phyloP scores from a whole-genome alignment of 2,888 invertebrate genomes.

The Campoletis raptor region DNA sequence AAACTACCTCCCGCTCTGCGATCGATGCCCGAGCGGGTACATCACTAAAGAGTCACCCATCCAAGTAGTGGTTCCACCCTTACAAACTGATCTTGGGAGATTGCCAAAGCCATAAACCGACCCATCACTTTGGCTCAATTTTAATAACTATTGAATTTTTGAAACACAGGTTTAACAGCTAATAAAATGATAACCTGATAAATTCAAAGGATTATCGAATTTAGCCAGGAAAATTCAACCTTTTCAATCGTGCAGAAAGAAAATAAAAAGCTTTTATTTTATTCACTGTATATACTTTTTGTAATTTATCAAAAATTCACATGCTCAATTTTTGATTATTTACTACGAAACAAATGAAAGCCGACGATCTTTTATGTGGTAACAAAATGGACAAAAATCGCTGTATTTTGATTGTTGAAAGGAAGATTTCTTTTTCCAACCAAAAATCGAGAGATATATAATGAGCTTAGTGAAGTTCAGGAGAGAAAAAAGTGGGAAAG shows the following conservation, averaged over 20 bases:
- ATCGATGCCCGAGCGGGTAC: not conserved
- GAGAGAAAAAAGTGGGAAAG: conserved; percentile 20
- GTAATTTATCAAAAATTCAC: not conserved
- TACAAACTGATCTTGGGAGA: not conserved
- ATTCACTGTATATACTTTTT: not conserved
- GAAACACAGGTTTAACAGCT: too few species aligned
- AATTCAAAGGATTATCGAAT: not conserved
- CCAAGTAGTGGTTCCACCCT: not conserved
- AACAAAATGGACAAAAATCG: not conserved
- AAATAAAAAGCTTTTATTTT: not conserved
- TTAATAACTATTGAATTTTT: not conserved
- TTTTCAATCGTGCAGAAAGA: not conserved
- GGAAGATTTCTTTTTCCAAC: not conserved
- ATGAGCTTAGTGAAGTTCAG: conserved; percentile 2
- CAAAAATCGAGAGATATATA: conserved; percentile 28
- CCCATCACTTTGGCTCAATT: not conserved
- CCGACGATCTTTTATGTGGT: not conserved
- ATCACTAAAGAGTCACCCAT: not conserved
- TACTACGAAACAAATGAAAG: not conserved
- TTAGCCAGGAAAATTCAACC: not conserved
- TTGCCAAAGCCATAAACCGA: not conserved
- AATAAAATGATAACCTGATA: not conserved
- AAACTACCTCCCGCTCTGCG: not conserved
- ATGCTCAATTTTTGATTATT: not conserved
- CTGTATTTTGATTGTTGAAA: conserved; percentile 15